Evolutionary conservation across 2,113 vertebrate species (phyloP).

Genomic region (Podarcis raffonei): DNA sequence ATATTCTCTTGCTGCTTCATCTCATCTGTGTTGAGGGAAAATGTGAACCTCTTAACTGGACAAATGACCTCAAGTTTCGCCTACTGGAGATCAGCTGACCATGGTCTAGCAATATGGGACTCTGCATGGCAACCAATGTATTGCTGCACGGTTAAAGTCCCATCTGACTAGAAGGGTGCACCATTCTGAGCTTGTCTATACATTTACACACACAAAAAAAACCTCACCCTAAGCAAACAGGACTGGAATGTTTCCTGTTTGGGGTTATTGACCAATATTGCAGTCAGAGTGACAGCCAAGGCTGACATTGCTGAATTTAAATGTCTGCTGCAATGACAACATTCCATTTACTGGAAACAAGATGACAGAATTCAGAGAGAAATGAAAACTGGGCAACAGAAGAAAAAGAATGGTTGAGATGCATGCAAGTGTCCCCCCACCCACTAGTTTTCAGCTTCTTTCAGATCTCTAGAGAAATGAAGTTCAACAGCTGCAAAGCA

Average conservation of each 20-base stretch:
- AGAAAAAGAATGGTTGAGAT: neutral
- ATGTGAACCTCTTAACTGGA: conserved; percentile 10
- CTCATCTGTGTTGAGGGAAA: conserved; percentile 12
- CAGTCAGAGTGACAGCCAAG: neutral
- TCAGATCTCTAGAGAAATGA: neutral
- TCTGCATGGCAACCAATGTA: neutral
- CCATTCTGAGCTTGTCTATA: neutral
- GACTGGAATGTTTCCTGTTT: conserved; percentile 19
- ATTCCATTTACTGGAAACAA: neutral
- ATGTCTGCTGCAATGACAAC: neutral
- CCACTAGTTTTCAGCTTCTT: neutral
- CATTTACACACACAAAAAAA: neutral
- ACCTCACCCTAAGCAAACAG: neutral
- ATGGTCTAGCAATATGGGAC: neutral
- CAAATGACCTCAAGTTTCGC: conserved; percentile 21
- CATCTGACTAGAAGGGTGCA: neutral
- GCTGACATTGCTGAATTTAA: neutral
- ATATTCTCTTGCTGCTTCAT: neutral
- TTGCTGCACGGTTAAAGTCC: neutral
- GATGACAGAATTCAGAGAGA: neutral
- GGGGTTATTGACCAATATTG: neutral
- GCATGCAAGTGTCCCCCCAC: neutral
- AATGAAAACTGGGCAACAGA: no score
- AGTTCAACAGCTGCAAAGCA: neutral
- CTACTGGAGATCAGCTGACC: neutral